Percentiles rank a stretch among this genome's conserved stretches.
These are phyloP conservation scores for Elegia similella DNA, from an alignment of 2,888 invertebrate genomes.

Conservation along the genomic window DNA sequence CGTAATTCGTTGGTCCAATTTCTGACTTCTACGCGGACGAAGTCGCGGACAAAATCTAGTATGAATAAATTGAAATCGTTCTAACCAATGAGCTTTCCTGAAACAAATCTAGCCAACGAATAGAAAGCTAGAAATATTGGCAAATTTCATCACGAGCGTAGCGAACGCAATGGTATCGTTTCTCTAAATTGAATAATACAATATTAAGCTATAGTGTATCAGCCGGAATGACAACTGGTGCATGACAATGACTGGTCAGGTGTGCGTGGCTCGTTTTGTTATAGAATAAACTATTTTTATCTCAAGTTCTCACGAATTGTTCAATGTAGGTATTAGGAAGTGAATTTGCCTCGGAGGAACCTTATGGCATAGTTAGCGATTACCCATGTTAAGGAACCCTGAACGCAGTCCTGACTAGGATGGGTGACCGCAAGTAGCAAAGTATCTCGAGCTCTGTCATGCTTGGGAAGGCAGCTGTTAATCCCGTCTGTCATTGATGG, in stretches of 20 bases:
- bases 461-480: no score
- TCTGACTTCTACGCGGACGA: no score
- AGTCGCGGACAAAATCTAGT: no score
- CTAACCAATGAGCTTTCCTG: background rate
- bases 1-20: no score
- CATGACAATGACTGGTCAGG: slow-evolving; percentile 31
- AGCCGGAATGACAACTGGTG: slow-evolving; percentile 43
- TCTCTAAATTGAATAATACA: slow-evolving; percentile 47
- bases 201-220: slow-evolving; percentile 40
- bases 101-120: slow-evolving; percentile 8
- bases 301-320: background rate
- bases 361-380: no score
- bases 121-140: slow-evolving; percentile 4
- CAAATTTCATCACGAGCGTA: slow-evolving; percentile 35
- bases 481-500: no score
- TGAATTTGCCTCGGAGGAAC: no score
- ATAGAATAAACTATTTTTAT: background rate
- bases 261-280: slow-evolving; percentile 10
- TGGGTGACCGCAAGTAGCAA: no score
- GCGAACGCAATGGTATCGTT: slow-evolving; percentile 37
- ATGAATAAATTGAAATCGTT: background rate
- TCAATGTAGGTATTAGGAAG: no score
- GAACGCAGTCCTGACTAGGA: no score
- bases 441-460: no score
- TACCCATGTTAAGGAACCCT: no score